Conservation (phyloP, 2,113 vertebrate species). For the Lasiurus cinereus region DNA sequence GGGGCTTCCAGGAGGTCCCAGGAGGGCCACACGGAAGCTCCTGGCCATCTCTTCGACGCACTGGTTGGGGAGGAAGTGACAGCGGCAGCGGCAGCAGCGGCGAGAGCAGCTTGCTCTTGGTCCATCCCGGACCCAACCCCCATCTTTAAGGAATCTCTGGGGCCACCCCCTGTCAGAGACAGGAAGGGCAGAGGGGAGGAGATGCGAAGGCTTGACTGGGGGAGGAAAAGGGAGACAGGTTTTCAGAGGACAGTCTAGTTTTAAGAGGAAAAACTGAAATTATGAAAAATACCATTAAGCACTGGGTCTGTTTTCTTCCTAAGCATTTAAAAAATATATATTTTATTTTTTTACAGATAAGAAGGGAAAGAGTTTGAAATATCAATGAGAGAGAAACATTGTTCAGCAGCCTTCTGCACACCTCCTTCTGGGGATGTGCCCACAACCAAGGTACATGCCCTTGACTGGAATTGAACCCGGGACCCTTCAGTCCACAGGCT, state of each 20-base stretch:
- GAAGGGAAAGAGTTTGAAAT: too few species aligned
- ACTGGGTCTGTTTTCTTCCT: background rate
- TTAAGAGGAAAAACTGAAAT: constrained; percentile 40
- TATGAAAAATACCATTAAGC: background rate
- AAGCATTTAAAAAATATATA: background rate
- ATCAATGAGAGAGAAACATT: too few species aligned
- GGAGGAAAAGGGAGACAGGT: constrained; percentile 49
- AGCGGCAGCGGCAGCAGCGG: constrained; percentile 53
- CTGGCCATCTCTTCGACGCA: constrained; percentile 94
- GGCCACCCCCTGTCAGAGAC: constrained; percentile 90
- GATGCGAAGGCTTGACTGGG: constrained; percentile 96
- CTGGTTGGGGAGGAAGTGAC: constrained; percentile 89
- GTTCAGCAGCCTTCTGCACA: too few species aligned
- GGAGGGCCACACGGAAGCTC: constrained; percentile 94
- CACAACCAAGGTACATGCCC: too few species aligned
- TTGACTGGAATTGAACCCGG: too few species aligned
- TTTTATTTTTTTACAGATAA: too few species aligned
- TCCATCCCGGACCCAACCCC: constrained; percentile 92
- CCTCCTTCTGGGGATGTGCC: too few species aligned
- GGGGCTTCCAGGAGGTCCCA: constrained; percentile 93
- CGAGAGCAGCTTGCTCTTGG: constrained; percentile 91
- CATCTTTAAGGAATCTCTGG: constrained; percentile 94
- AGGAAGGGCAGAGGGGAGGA: constrained; percentile 97
- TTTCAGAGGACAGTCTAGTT: constrained; percentile 55
- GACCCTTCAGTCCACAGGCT: too few species aligned